These are phyloP conservation scores for Chaetura pelagica DNA, from an alignment of 2,113 vertebrate species.

Conservation along the genomic window DNA sequence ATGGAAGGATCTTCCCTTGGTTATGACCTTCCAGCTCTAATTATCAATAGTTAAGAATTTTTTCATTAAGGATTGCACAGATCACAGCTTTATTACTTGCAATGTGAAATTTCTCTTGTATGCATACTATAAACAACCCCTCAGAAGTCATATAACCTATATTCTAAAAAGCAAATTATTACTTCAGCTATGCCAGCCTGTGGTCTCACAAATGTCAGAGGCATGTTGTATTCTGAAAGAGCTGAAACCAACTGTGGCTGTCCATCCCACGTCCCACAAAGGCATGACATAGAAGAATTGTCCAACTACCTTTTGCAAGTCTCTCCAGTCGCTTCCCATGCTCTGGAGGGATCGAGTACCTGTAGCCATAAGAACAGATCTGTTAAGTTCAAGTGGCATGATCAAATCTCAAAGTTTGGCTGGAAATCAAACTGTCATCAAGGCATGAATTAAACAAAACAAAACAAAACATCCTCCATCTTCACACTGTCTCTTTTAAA, in stretches of 20 bases:
- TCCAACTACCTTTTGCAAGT: conserved; percentile 89
- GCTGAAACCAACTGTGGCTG: neutral
- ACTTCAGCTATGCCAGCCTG: neutral
- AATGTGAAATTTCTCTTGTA: neutral
- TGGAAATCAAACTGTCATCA: neutral
- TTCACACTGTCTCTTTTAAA: neutral
- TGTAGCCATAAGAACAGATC: conserved; percentile 63
- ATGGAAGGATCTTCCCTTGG: neutral
- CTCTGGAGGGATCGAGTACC: conserved; percentile 95
- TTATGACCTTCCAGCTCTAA: neutral
- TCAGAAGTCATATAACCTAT: neutral
- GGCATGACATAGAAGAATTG: neutral
- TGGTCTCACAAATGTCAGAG: neutral
- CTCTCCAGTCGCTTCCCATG: conserved; percentile 93
- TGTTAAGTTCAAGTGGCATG: neutral
- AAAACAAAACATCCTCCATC: neutral
- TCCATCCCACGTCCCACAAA: neutral
- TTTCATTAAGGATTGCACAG: neutral
- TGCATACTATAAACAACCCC: neutral
- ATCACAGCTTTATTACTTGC: neutral
- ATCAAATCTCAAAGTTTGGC: neutral
- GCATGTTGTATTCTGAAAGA: neutral
- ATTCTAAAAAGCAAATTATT: neutral
- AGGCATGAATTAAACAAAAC: neutral
- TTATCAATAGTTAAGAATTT: neutral